A percentile compares a stretch with the other conserved stretches of the same genome.
phyloP scores from a whole-genome alignment of 1,140 invertebrate genomes.

The Zaprionus vittiger region DNA sequence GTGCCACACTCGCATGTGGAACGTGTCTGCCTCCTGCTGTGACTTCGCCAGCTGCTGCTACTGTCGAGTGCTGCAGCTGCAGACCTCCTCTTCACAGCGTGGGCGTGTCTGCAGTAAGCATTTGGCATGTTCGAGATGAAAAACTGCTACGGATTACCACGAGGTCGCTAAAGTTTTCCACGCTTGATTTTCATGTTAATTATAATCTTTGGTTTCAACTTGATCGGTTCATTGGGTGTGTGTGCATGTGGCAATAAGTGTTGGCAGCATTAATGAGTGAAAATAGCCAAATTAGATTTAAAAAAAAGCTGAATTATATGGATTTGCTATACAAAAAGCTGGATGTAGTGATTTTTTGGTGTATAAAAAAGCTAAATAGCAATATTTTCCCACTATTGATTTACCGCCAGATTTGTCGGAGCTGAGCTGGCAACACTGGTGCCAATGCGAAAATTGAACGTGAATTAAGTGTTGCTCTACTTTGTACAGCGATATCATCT shows the following conservation, averaged over 20 bases:
- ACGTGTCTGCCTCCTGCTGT: conserved; percentile 57
- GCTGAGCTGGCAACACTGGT: too few relatives aligned
- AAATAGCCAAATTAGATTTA: too few relatives aligned
- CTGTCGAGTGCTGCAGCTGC: conserved; percentile 33
- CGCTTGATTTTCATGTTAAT: conserved; percentile 78
- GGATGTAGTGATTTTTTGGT: too few relatives aligned
- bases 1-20: conserved; percentile 68
- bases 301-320: too few relatives aligned
- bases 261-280: too few relatives aligned
- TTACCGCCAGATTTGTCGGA: too few relatives aligned
- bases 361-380: too few relatives aligned
- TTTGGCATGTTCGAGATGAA: conserved; percentile 45
- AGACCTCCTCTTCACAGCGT: conserved; percentile 6
- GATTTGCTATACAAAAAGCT: too few relatives aligned
- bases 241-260: background rate
- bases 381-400: too few relatives aligned
- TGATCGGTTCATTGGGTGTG: conserved; percentile 4
- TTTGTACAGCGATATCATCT: background rate
- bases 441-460: too few relatives aligned
- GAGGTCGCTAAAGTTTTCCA: conserved; percentile 55
- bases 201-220: conserved; percentile 60
- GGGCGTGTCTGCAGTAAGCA: conserved; percentile 44
- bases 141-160: conserved; percentile 53
- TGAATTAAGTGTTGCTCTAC: background rate
- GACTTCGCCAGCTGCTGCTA: conserved; percentile 30